phyloP scores from a whole-genome alignment of 2,888 invertebrate species.

The Pristionchus maxplancki region DNA sequence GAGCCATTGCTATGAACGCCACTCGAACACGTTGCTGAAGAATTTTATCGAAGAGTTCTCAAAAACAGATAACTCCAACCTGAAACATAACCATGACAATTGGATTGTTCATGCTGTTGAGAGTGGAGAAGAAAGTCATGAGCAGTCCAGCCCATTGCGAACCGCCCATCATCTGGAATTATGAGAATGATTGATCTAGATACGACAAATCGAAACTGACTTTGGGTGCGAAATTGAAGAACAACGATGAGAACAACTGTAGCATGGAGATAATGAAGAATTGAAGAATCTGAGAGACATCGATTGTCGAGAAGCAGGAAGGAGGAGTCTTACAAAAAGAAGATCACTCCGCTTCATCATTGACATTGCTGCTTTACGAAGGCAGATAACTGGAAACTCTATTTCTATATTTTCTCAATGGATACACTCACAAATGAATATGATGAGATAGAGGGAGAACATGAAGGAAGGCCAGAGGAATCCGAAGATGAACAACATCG shows the following conservation, averaged over 20 bases:
- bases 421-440: background rate
- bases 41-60: background rate
- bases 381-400: background rate
- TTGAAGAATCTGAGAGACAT: background rate
- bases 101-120: constrained; percentile 49
- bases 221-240: constrained; percentile 47
- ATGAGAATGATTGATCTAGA: too few species aligned
- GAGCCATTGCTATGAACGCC: background rate
- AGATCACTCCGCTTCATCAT: constrained; percentile 24
- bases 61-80: background rate
- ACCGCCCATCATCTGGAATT: background rate
- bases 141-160: constrained; percentile 2
- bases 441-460: constrained; percentile 43
- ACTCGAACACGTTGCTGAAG: background rate
- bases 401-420: background rate
- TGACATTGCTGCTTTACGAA: background rate
- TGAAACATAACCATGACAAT: constrained; percentile 35
- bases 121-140: constrained; percentile 50
- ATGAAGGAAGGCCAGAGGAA: constrained; percentile 43
- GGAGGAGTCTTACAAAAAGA: background rate
- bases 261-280: constrained; percentile 39
- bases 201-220: background rate
- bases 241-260: constrained; percentile 42
- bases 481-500: constrained; percentile 43
- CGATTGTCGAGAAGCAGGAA: background rate